Evolutionary conservation across 2,797 vertebrate genomes (phyloP), one percentile per base, ranked within the genome.

Genomic region (Melanotaenia parkinsoni): DNA sequence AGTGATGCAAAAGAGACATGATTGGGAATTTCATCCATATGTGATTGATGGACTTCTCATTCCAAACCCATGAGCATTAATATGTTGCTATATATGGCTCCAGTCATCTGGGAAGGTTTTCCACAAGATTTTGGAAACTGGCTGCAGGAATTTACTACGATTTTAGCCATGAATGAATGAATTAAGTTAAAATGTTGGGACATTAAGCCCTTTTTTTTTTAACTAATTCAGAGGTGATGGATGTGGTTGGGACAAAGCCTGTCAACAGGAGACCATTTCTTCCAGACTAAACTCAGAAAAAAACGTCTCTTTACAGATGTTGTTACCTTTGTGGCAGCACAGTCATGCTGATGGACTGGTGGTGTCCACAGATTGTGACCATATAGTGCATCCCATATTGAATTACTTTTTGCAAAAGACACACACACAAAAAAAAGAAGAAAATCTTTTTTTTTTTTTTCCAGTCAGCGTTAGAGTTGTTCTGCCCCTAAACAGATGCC

Each of bases 401-500:
- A 26, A 70, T 51, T 16, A 67, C 47, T 28, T 38, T 4, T 37
- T 38, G 16, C 33, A 30, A 30, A 30, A 30, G 30, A 30, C 30
- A 30, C 30, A 30, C 28, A 30, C 30, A 30, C 32, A 14, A n/a
- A 37, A 26, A 13, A 67, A 33, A 45, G 11, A 16, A 35, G 6
- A 14, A 47, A 33, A 11, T 30, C 30, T 30, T 30, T 5, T 30
- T 30, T 30, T 30, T 28, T 30, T 43, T 33, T 70, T 40, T 40
- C n/a, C 50, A 66, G 47, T 63, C 54, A 59, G 78, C 60, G 63
- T 58, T 4, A 66, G 14, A 35, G 63, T 86, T 45, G 71, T 74
- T 84, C 71, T 76, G 62, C 56, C 33, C 50, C 66, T 80, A 24
- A 81, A 83, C 77, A 83, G 67, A 74, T 72, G 79, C 76, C 79